phyloP scores from a whole-genome alignment of 2,113 vertebrate genomes.

The Eolophus roseicapilla region DNA sequence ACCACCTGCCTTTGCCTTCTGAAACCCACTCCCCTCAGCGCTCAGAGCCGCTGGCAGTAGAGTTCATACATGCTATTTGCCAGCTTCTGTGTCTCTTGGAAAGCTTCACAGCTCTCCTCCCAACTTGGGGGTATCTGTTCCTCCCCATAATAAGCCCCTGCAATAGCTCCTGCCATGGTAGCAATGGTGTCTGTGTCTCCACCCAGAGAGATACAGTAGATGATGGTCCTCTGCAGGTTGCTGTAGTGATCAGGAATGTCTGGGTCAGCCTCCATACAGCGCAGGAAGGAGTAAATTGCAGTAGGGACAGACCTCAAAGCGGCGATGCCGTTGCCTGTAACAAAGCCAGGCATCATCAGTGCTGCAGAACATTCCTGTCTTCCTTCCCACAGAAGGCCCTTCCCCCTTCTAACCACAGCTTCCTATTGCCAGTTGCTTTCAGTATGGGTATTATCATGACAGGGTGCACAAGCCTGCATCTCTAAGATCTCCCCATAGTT shows the following conservation, averaged over 20 bases:
- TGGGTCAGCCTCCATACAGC: slow-evolving; percentile 87
- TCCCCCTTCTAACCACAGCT: not conserved
- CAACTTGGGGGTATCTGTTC: slow-evolving; percentile 85
- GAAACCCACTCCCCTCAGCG: accelerated
- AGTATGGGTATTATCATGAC: accelerated
- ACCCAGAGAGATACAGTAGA: slow-evolving; percentile 91
- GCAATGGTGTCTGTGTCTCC: slow-evolving; percentile 99
- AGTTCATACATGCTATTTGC: slow-evolving; percentile 83
- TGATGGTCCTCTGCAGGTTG: slow-evolving; percentile 89
- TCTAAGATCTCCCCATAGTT: not conserved
- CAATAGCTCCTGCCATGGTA: slow-evolving; percentile 97
- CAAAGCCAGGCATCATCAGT: not conserved
- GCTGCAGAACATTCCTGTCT: not conserved
- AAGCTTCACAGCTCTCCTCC: slow-evolving; percentile 90
- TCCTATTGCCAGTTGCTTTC: not conserved
- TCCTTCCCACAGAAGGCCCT: not conserved
- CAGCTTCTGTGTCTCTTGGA: slow-evolving; percentile 83
- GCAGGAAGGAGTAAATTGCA: slow-evolving; percentile 94
- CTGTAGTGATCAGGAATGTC: slow-evolving; percentile 86
- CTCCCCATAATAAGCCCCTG: slow-evolving; percentile 92
- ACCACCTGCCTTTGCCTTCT: not conserved
- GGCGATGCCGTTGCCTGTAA: slow-evolving; percentile 90
- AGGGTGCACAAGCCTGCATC: not conserved
- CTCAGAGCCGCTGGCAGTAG: slow-evolving; percentile 75
- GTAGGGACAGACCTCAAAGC: slow-evolving; percentile 96